A percentile compares a stretch with the other conserved stretches of the same genome.
Evolutionary conservation across 2,113 vertebrate species (phyloP).

Genomic region (Pseudorectes ferrugineus): DNA sequence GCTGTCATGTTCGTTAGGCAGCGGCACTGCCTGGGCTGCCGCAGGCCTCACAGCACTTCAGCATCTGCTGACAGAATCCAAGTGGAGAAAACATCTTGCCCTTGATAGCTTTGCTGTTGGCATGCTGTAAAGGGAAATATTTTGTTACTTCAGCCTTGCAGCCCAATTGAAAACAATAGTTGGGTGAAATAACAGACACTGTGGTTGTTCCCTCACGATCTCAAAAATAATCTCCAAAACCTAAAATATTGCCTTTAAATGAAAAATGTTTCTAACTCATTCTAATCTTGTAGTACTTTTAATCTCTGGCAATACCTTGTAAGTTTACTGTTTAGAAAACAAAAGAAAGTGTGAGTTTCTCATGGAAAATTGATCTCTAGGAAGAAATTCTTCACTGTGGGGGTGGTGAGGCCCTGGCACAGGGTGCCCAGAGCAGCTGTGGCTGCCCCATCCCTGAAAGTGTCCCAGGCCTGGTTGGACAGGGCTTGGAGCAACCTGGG

Average conservation of each 20-base stretch:
- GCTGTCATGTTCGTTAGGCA: neutral
- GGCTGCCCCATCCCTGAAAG: neutral
- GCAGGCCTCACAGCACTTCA: neutral
- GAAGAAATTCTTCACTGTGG: neutral
- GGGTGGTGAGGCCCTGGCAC: accelerated
- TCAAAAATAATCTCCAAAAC: neutral
- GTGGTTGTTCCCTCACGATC: neutral
- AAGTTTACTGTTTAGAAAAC: neutral
- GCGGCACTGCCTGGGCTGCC: neutral
- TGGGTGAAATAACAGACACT: neutral
- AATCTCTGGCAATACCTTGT: neutral
- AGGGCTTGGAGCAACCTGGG: accelerated
- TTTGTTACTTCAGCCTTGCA: neutral
- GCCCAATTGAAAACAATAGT: neutral
- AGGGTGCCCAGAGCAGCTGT: neutral
- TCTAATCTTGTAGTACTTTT: neutral
- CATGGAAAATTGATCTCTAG: neutral
- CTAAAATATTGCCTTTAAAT: neutral
- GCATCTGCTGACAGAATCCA: neutral
- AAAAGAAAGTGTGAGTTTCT: neutral
- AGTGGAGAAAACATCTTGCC: neutral
- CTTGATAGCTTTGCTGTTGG: neutral
- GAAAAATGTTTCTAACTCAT: neutral
- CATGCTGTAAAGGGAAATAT: neutral
- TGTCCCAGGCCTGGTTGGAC: accelerated